Conservation (phyloP, 2,888 invertebrate genomes). For the Rhimphoctona megacephalus region DNA sequence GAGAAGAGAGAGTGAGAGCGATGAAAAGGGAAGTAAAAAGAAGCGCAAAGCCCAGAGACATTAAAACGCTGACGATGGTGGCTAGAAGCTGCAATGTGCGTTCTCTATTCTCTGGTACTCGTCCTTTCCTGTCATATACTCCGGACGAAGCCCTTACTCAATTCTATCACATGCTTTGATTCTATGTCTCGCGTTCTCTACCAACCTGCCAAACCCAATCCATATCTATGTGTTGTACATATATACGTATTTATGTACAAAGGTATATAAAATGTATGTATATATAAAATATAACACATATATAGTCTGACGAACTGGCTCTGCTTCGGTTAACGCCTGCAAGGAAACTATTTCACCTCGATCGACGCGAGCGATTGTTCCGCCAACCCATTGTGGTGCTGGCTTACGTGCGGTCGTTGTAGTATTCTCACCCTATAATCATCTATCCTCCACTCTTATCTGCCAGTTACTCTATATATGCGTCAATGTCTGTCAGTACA, state of each 20-base stretch:
- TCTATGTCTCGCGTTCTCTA: constrained; percentile 3
- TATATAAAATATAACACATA: not conserved
- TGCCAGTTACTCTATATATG: not conserved
- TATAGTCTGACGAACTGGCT: constrained; percentile 25
- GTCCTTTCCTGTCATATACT: constrained; percentile 30
- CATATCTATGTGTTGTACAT: constrained; percentile 8
- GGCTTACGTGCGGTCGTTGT: constrained; percentile 59
- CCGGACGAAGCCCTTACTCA: constrained; percentile 30
- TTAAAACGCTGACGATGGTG: constrained; percentile 59
- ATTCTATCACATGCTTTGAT: constrained; percentile 35
- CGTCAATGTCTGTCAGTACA: constrained; percentile 10
- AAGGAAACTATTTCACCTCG: constrained; percentile 64
- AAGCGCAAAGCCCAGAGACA: constrained; percentile 18
- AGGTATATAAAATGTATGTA: not conserved
- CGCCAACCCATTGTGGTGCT: constrained; percentile 61
- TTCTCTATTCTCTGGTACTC: constrained; percentile 42
- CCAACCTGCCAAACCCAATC: constrained; percentile 11
- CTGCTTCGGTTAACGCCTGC: constrained; percentile 54
- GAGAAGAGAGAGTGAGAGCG: constrained; percentile 1
- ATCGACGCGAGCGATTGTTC: constrained; percentile 62
- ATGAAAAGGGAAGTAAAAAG: constrained; percentile 1
- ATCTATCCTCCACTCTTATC: constrained; percentile 17
- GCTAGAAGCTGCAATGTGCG: constrained; percentile 48
- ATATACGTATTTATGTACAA: not conserved
- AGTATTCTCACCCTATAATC: constrained; percentile 28